Evolutionary conservation across 2,797 vertebrate genomes (phyloP).

Genomic region (Carcharodon carcharias): DNA sequence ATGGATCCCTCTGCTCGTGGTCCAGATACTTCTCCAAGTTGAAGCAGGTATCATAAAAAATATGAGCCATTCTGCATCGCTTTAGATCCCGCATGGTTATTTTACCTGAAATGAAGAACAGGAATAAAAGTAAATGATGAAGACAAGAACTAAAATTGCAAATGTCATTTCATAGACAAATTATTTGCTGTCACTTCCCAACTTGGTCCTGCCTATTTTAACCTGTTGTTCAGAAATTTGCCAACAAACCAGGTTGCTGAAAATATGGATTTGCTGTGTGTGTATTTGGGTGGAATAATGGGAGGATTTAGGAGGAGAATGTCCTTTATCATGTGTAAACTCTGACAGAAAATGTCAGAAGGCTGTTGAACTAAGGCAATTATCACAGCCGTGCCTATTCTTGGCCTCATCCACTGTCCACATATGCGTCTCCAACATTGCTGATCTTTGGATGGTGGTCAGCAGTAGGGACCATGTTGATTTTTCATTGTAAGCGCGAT

Average conservation of each 20-base stretch:
- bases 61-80: conserved; percentile 90
- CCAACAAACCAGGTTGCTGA: not conserved
- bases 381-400: not conserved
- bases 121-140: not conserved
- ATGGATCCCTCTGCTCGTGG: conserved; percentile 97
- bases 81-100: conserved; percentile 91
- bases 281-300: not conserved
- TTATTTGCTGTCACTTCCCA: not conserved
- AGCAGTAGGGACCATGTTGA: not conserved
- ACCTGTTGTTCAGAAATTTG: not conserved
- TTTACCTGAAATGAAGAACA: conserved; percentile 62
- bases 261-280: not conserved
- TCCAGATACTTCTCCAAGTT: conserved; percentile 98
- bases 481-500: not conserved
- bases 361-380: not conserved
- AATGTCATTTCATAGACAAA: not conserved
- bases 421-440: not conserved
- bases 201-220: not conserved
- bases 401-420: not conserved
- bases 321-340: not conserved
- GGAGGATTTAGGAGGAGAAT: not conserved
- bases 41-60: conserved; percentile 98
- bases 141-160: conserved; percentile 38
- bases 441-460: not conserved
- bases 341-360: not conserved